Conservation (phyloP, 2,113 vertebrate genomes). For the Pterophyllum scalare region DNA sequence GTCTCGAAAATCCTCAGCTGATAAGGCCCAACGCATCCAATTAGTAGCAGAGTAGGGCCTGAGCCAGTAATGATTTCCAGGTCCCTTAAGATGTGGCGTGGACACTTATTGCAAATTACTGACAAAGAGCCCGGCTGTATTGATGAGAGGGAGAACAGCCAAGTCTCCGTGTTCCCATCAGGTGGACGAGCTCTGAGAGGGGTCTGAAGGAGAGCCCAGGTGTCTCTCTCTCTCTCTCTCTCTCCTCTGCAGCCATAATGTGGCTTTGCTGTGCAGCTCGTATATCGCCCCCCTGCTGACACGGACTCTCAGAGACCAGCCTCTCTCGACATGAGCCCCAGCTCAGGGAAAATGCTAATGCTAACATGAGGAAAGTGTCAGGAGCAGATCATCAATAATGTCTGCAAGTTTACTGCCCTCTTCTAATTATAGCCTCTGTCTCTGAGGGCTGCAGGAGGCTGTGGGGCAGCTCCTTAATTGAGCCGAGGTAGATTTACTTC, state of each 20-base stretch:
- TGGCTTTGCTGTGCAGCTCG: slow-evolving; percentile 74
- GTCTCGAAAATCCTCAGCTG: slow-evolving; percentile 96
- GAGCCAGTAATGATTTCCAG: slow-evolving; percentile 96
- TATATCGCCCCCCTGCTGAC: slow-evolving; percentile 81
- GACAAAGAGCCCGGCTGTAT: slow-evolving; percentile 97
- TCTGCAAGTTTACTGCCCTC: slow-evolving; percentile 79
- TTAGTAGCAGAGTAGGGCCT: slow-evolving; percentile 92
- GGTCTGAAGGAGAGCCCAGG: slow-evolving; percentile 74
- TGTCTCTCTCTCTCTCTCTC: slow-evolving; percentile 52
- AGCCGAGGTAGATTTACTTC: slow-evolving; percentile 66
- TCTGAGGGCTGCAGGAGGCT: slow-evolving; percentile 69
- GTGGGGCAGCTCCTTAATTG: slow-evolving; percentile 74
- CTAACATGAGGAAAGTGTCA: slow-evolving; percentile 82
- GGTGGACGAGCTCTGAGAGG: slow-evolving; percentile 87
- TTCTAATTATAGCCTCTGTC: slow-evolving; percentile 79
- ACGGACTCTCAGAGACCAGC: slow-evolving; percentile 80
- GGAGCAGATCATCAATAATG: slow-evolving; percentile 87
- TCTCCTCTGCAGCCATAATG: slow-evolving; percentile 72
- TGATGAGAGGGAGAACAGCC: slow-evolving; percentile 90
- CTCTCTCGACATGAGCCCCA: slow-evolving; percentile 78
- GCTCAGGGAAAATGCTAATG: slow-evolving; percentile 87
- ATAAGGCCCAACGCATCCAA: slow-evolving; percentile 99
- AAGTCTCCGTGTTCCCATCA: slow-evolving; percentile 89
- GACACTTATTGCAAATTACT: slow-evolving; percentile 99
- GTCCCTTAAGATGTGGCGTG: slow-evolving; percentile 91